Conservation (phyloP, 37 sponge, comb jelly and placozoan species). For the Agelas oroides region DNA sequence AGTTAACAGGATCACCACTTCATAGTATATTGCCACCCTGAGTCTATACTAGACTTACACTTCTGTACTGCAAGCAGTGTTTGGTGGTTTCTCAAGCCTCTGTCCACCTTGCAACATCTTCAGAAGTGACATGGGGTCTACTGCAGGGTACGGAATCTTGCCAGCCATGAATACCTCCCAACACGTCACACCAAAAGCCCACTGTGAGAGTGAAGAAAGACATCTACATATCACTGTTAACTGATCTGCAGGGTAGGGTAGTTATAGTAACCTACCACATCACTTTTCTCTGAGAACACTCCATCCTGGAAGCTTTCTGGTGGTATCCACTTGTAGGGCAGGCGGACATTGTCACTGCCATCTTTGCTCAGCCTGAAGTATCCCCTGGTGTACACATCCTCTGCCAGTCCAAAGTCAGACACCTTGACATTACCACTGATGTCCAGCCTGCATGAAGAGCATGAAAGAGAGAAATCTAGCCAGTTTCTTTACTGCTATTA, state of each 20-base stretch:
- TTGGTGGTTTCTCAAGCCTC: slow-evolving; percentile 32
- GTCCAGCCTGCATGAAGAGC: slow-evolving; percentile 13
- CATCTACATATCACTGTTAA: too few relatives aligned
- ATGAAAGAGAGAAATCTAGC: too few relatives aligned
- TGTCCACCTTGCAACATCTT: slow-evolving; percentile 14
- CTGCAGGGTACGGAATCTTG: slow-evolving; percentile 30
- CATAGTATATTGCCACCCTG: too few relatives aligned
- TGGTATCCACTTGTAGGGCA: slow-evolving; percentile 50
- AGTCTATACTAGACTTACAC: slow-evolving; percentile 28
- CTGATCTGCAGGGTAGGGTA: too few relatives aligned
- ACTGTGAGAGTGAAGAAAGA: slow-evolving; percentile 7
- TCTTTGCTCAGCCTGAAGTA: slow-evolving; percentile 37
- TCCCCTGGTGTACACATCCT: slow-evolving; percentile 35
- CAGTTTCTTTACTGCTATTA: too few relatives aligned
- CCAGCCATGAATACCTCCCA: slow-evolving; percentile 47
- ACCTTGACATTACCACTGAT: slow-evolving; percentile 21
- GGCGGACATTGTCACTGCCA: slow-evolving; percentile 6
- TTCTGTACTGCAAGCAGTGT: slow-evolving; percentile 20
- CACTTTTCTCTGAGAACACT: slow-evolving; percentile 30
- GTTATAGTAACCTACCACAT: slow-evolving; percentile 19
- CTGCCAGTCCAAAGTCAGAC: slow-evolving; percentile 49
- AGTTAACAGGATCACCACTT: too few relatives aligned
- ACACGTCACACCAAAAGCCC: slow-evolving; percentile 58
- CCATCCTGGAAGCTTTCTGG: slow-evolving; percentile 29
- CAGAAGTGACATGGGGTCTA: slow-evolving; percentile 12